Evolutionary conservation across 2,888 invertebrate species (phyloP).

Genomic region (Dasypolia templi): DNA sequence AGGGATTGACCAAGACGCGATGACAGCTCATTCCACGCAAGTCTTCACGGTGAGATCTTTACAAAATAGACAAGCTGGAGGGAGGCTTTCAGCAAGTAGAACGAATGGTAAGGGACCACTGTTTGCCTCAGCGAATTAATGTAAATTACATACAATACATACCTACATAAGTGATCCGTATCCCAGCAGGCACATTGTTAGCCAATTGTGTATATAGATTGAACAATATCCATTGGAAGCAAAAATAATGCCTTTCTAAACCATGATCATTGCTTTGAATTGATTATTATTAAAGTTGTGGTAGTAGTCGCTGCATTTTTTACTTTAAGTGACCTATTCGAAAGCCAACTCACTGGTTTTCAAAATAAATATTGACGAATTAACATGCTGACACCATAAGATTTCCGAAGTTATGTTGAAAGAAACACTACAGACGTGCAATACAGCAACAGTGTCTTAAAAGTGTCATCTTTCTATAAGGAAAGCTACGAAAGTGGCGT

Average conservation of each 20-base stretch:
- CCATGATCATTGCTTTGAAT: too few species aligned
- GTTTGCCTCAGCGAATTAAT: too few species aligned
- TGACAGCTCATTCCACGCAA: too few species aligned
- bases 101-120: too few species aligned
- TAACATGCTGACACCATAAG: not conserved
- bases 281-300: not conserved
- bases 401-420: not conserved
- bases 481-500: constrained; percentile 10
- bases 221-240: not conserved
- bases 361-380: not conserved
- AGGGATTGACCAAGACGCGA: too few species aligned
- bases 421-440: not conserved
- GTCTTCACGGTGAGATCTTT: too few species aligned
- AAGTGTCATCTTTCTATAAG: not conserved
- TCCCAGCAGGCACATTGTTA: not conserved
- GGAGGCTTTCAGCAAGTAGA: too few species aligned
- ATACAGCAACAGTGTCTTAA: not conserved
- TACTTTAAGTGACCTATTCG: not conserved
- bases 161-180: not conserved
- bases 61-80: too few species aligned
- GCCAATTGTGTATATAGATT: too few species aligned
- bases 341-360: not conserved
- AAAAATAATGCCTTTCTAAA: too few species aligned
- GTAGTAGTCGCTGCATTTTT: not conserved
- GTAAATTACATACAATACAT: too few species aligned